These are phyloP conservation scores for Mixornis gularis DNA, from an alignment of 2,113 vertebrate genomes.

Conservation along the genomic window DNA sequence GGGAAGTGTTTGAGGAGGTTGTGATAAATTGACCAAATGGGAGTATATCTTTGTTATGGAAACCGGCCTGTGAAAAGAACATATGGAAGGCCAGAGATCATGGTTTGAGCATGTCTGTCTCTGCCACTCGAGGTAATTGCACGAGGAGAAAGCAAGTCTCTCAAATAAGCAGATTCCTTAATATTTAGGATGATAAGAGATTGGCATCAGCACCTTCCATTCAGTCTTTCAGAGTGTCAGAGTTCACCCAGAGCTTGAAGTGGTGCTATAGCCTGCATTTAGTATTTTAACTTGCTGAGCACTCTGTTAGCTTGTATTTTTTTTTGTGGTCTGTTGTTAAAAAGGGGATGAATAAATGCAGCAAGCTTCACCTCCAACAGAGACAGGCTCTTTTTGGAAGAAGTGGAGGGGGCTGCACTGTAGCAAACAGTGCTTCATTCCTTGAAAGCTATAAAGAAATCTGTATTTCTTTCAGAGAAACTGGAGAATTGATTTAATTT, in stretches of 20 bases:
- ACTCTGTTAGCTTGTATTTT: not conserved
- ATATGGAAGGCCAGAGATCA: not conserved
- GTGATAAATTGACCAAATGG: constrained; percentile 26
- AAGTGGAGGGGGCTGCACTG: not conserved
- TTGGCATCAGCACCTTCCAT: not conserved
- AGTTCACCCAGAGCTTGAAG: not conserved
- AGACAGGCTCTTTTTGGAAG: not conserved
- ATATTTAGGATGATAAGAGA: not conserved
- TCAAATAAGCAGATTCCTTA: not conserved
- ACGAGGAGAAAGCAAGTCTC: not conserved
- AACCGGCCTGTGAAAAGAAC: not conserved
- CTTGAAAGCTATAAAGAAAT: not conserved
- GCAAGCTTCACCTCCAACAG: not conserved
- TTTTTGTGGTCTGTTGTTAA: not conserved
- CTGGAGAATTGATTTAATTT: not conserved
- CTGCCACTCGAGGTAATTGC: not conserved
- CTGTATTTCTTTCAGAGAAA: not conserved
- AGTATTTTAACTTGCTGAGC: not conserved
- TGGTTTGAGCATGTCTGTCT: not conserved
- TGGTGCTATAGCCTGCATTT: not conserved
- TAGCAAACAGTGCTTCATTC: not conserved
- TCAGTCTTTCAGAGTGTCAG: not conserved
- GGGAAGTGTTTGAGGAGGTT: not conserved
- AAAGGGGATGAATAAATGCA: not conserved
- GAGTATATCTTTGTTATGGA: constrained; percentile 27